Percentiles rank a stretch among this genome's conserved stretches.
Conservation (phyloP, 2,797 vertebrate genomes). For the Sternarchorhynchus goeldii region DNA sequence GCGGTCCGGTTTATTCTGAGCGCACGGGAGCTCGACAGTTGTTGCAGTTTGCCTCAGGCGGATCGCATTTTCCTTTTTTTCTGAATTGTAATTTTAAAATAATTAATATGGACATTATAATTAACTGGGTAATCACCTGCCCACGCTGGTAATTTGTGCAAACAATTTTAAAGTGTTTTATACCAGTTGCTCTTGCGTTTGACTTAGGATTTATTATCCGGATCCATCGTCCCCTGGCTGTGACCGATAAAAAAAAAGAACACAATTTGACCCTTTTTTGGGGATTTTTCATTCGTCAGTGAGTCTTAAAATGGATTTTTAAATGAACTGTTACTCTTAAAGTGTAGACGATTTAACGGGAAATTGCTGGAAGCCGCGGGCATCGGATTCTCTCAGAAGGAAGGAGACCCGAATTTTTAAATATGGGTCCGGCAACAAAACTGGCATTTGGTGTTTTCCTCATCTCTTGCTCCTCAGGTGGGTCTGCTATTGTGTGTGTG, state of each 20-base stretch:
- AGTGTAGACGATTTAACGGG: conserved; percentile 5
- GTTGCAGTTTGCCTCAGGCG: conserved; percentile 2
- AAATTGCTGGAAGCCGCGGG: conserved; percentile 39
- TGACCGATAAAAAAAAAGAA: neutral
- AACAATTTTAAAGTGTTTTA: too few species aligned
- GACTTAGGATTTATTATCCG: neutral
- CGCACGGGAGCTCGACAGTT: conserved; percentile 23
- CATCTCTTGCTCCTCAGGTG: conserved; percentile 95
- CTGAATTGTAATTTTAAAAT: conserved; percentile 22
- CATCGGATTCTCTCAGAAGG: conserved; percentile 54
- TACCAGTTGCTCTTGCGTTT: neutral
- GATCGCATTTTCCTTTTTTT: conserved; percentile 24
- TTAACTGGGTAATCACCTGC: neutral
- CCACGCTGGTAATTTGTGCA: neutral
- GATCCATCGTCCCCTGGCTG: neutral
- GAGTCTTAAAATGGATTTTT: conserved; percentile 48
- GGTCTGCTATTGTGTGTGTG: conserved; percentile 50
- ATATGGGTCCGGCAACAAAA: conserved; percentile 91
- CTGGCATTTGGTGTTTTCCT: conserved; percentile 91
- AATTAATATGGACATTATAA: conserved; percentile 6
- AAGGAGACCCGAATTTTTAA: conserved; percentile 42
- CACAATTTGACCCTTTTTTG: neutral
- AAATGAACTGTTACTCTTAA: conserved; percentile 26
- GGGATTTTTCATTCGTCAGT: conserved; percentile 27
- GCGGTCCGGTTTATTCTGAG: conserved; percentile 38